A percentile compares a stretch with the other conserved stretches of the same genome.
These are phyloP conservation scores for Neotragus moschatus DNA, from an alignment of 2,113 vertebrate species.

Conservation along the genomic window DNA sequence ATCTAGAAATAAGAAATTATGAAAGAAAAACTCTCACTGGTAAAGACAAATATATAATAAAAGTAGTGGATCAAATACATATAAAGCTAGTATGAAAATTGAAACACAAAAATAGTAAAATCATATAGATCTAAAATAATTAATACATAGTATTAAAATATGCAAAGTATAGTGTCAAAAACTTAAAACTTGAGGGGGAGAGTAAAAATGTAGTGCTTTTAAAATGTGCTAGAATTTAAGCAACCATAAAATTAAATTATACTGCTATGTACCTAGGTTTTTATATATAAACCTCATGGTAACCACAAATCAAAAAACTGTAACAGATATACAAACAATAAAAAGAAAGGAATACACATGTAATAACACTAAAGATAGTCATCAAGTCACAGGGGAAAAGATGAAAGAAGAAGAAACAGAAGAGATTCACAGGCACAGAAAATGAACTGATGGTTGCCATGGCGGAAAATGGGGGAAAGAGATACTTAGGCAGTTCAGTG, in stretches of 20 bases:
- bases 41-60: background rate
- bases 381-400: background rate
- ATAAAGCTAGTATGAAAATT: background rate
- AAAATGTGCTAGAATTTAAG: background rate
- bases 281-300: background rate
- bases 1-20: background rate
- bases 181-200: background rate
- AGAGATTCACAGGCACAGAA: background rate
- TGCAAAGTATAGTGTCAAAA: background rate
- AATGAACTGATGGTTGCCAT: background rate
- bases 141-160: background rate
- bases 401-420: background rate
- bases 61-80: background rate
- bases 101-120: background rate
- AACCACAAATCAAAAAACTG: background rate
- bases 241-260: background rate
- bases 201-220: background rate
- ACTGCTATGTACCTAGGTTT: background rate
- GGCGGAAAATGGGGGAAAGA: background rate
- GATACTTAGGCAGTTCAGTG: background rate
- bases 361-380: background rate
- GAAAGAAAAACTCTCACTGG: background rate
- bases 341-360: background rate
- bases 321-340: background rate
- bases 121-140: background rate